These are phyloP conservation scores for Cinclus cinclus DNA, from an alignment of 2,113 vertebrate species.

Conservation along the genomic window DNA sequence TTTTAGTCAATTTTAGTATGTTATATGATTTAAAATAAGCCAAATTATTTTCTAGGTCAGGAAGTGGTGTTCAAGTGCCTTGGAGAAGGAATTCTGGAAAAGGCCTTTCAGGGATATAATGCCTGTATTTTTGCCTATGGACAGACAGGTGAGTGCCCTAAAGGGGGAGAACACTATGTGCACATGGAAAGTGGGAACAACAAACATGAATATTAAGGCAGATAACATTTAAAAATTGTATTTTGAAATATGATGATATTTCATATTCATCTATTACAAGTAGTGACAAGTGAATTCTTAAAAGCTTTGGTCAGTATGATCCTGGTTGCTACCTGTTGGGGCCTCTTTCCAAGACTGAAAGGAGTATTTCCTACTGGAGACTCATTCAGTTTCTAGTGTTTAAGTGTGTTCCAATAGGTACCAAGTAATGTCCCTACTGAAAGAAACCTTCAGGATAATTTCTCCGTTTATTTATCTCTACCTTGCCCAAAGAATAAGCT, in stretches of 20 bases:
- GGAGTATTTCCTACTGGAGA: not conserved
- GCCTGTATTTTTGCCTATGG: slow-evolving; percentile 99
- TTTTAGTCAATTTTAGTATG: not conserved
- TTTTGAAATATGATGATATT: not conserved
- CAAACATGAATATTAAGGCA: not conserved
- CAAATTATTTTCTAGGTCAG: slow-evolving; percentile 84
- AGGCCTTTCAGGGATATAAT: slow-evolving; percentile 99
- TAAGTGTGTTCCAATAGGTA: not conserved
- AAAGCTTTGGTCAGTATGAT: not conserved
- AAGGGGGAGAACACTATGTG: not conserved
- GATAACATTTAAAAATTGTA: not conserved
- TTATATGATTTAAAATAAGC: not conserved
- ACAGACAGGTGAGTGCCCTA: slow-evolving; percentile 87
- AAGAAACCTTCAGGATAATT: not conserved
- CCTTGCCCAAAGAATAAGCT: not conserved
- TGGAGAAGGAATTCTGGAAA: slow-evolving; percentile 98
- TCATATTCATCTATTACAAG: not conserved
- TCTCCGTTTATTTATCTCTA: not conserved
- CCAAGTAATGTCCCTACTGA: not conserved
- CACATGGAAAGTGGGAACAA: not conserved
- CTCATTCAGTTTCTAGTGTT: not conserved
- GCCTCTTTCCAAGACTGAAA: not conserved
- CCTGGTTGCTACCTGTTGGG: not conserved
- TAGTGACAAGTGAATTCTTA: not conserved
- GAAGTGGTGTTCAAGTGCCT: slow-evolving; percentile 99